Conservation (phyloP, 2,888 invertebrate species). For the Catocala sponsa region DNA sequence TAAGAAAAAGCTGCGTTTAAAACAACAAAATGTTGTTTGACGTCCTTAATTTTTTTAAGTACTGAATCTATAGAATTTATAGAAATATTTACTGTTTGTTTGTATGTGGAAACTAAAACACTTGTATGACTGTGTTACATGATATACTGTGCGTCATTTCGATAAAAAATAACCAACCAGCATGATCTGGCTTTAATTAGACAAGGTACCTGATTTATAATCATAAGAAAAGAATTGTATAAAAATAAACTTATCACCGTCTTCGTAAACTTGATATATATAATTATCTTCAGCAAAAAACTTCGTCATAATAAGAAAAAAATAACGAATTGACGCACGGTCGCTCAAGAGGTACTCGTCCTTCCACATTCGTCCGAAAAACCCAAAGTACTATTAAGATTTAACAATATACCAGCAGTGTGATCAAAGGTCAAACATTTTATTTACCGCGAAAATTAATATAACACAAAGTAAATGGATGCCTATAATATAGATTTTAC, state of each 20-base stretch:
- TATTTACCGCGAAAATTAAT: slow-evolving; percentile 11
- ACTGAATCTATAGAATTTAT: too few relatives aligned
- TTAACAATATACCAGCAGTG: slow-evolving; percentile 25
- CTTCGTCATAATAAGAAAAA: slow-evolving; percentile 18
- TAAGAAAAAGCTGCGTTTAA: too few relatives aligned
- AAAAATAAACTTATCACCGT: background rate
- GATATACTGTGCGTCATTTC: too few relatives aligned
- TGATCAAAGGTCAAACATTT: slow-evolving; percentile 16
- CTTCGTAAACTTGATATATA: background rate
- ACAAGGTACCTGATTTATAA: too few relatives aligned
- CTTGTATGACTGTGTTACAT: too few relatives aligned
- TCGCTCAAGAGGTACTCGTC: slow-evolving; percentile 42
- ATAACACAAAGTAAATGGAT: background rate
- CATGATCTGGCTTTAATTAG: too few relatives aligned
- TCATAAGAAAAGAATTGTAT: too few relatives aligned
- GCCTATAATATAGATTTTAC: background rate
- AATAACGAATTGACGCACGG: slow-evolving; percentile 49
- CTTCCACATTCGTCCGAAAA: slow-evolving; percentile 33
- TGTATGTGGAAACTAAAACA: too few relatives aligned
- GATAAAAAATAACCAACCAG: too few relatives aligned
- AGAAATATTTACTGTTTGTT: too few relatives aligned
- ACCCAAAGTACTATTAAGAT: slow-evolving; percentile 42
- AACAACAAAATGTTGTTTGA: too few relatives aligned
- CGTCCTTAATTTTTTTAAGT: too few relatives aligned
- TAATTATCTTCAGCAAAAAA: background rate